Conservation (phyloP, 1,140 invertebrate genomes). For the Micrasema longulum region DNA sequence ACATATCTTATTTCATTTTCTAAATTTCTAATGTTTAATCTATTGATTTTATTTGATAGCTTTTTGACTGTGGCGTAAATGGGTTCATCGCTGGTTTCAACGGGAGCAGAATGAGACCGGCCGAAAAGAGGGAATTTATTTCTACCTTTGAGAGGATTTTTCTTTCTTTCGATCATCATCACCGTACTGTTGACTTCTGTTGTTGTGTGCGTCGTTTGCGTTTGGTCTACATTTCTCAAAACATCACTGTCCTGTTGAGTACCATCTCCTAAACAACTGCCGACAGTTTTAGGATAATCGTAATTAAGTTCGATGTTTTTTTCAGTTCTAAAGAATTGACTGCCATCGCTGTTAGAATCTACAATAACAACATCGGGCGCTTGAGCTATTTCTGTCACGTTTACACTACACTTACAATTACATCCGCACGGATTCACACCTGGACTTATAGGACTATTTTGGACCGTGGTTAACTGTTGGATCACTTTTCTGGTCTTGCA, state of each 20-base stretch:
- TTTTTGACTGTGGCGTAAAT: slow-evolving; percentile 68
- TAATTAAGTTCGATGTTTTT: slow-evolving; percentile 68
- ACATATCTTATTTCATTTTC: slow-evolving; percentile 67
- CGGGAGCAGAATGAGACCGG: slow-evolving; percentile 66
- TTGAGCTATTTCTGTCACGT: slow-evolving; percentile 14
- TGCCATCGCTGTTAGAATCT: slow-evolving; percentile 40
- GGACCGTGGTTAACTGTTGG: slow-evolving; percentile 57
- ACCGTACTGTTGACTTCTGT: slow-evolving; percentile 67
- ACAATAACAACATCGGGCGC: slow-evolving; percentile 38
- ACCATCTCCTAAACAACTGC: not conserved
- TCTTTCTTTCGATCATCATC: slow-evolving; percentile 65
- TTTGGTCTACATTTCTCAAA: slow-evolving; percentile 38
- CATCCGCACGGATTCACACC: slow-evolving; percentile 31
- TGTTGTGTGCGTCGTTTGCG: slow-evolving; percentile 57
- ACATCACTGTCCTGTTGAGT: not conserved
- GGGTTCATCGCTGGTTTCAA: slow-evolving; percentile 64
- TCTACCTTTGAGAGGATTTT: slow-evolving; percentile 57
- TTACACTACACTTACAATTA: slow-evolving; percentile 37
- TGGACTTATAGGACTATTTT: slow-evolving; percentile 18
- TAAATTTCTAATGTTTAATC: slow-evolving; percentile 65
- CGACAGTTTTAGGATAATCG: slow-evolving; percentile 62
- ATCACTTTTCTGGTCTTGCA: slow-evolving; percentile 65
- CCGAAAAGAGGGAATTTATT: slow-evolving; percentile 64
- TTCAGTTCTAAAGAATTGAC: slow-evolving; percentile 63
- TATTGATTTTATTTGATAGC: slow-evolving; percentile 63